Evolutionary conservation across 2,113 vertebrate species (phyloP).

Genomic region (Polypterus senegalus): DNA sequence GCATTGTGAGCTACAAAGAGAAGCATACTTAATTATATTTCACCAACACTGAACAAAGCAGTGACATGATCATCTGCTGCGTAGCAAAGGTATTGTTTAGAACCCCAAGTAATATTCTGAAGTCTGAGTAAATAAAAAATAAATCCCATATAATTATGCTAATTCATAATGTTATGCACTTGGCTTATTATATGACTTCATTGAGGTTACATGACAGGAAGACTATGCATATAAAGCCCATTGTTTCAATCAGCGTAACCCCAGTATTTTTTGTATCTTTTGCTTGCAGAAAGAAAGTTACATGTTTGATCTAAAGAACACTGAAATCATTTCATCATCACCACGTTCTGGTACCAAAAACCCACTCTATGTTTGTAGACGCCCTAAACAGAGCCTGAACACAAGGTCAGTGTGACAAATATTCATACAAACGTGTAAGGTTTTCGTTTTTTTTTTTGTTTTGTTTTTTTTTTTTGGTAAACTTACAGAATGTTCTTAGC

Average conservation of each 20-base stretch:
- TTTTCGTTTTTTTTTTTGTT: conserved; percentile 6
- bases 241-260: conserved; percentile 1
- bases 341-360: conserved; percentile 1
- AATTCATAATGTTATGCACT: conserved; percentile 19
- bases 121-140: conserved; percentile 10
- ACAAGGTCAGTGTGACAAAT: conserved; percentile 8
- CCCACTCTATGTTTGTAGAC: not conserved
- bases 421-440: not conserved
- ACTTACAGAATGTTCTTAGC: not conserved
- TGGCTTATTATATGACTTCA: conserved; percentile 9
- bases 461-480: conserved; percentile 2
- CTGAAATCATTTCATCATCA: conserved; percentile 3
- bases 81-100: conserved; percentile 11
- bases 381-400: conserved; percentile 3
- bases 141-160: conserved; percentile 28
- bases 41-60: not conserved
- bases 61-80: not conserved
- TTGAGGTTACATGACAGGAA: not conserved
- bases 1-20: conserved; percentile 26
- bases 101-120: not conserved
- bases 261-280: not conserved
- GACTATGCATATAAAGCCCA: not conserved
- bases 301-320: not conserved
- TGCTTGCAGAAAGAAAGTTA: not conserved
- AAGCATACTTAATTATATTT: conserved; percentile 33